These are phyloP conservation scores for Stomorhina lunata DNA, from an alignment of 2,888 invertebrate genomes.

Conservation along the genomic window DNA sequence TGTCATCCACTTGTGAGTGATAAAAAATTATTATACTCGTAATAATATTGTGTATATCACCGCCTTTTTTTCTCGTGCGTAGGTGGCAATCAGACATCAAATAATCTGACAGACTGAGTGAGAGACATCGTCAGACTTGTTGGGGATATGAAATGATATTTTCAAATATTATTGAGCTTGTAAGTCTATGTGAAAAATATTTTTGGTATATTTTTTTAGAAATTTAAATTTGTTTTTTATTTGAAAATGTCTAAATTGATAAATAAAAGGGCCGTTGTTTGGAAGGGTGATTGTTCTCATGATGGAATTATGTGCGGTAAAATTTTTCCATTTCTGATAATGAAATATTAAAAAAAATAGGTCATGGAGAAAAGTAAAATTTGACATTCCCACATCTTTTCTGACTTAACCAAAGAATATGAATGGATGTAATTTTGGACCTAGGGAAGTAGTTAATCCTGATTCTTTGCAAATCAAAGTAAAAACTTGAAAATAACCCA, in stretches of 20 bases:
- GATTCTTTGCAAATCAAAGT: no score
- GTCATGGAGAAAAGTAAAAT: no score
- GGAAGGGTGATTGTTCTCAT: no score
- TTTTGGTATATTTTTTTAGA: neutral
- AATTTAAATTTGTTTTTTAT: neutral
- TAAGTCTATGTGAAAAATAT: neutral
- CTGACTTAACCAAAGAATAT: no score
- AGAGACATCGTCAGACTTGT: neutral
- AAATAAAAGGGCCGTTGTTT: no score
- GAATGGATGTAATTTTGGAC: no score
- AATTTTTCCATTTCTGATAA: no score
- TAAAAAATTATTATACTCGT: neutral
- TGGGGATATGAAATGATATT: constrained; percentile 15
- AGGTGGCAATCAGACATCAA: constrained; percentile 26
- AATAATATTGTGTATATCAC: constrained; percentile 34
- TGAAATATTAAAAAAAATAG: no score
- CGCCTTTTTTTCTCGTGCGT: constrained; percentile 11
- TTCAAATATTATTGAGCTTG: constrained; percentile 11
- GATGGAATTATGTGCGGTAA: no score
- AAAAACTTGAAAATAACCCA: no score
- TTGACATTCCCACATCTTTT: no score
- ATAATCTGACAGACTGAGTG: constrained; percentile 14
- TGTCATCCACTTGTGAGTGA: constrained; percentile 28
- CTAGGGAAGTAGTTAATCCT: no score
- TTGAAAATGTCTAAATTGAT: neutral